Evolutionary conservation across 2,797 vertebrate species (phyloP), one percentile per base, ranked within the genome.

Genomic region (Sebastes cheni): DNA sequence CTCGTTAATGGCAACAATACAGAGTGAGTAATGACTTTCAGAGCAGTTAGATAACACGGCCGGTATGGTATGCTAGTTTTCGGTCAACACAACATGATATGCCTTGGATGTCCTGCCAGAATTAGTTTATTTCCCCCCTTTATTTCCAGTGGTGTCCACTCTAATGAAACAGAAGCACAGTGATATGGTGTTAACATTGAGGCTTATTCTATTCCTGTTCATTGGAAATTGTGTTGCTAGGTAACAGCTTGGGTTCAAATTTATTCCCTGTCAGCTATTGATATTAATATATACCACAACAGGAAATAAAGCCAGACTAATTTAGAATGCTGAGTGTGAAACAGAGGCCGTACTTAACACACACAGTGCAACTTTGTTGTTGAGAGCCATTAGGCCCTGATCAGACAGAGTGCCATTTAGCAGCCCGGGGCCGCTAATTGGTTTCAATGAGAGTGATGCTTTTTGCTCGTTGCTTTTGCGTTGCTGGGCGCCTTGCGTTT

Each of bases 181-280:
- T 4, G 59, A 56, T 18, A 5, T 60, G 20, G 9, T 50, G 39
- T 56, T 39, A 73, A 71, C 75, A 73, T 22, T 60, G 13, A 29
- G 14, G 81, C 78, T 82, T 73, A 77, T 78, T 42, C 36, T 52
- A 27, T 67, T 60, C 39, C 20, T 56, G 22, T 59, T 75, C 22
- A 76, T 22, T 73, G 11, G 60, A 20, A 77, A 54, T 27, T 67
- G 30, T 39, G 85, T 89, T 86, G 77, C 82, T 79, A 64, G 69
- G 86, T 68, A 82, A 86, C 83, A 56, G 54, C 50, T 82, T 68
- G 67, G 54, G 18, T 62, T 82, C 20, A 60, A 34, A 74, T 76
- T 5, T 67, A 75, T 73, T 82, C 76, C 80, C 75, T 73, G 62
- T 72, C 79, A 82, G 66, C 70, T 27, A 20, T 23, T 81, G 71